Percentiles rank a stretch among this genome's conserved stretches.
Evolutionary conservation across 2,888 invertebrate genomes (phyloP).

Genomic region (Scaptomyza flava): DNA sequence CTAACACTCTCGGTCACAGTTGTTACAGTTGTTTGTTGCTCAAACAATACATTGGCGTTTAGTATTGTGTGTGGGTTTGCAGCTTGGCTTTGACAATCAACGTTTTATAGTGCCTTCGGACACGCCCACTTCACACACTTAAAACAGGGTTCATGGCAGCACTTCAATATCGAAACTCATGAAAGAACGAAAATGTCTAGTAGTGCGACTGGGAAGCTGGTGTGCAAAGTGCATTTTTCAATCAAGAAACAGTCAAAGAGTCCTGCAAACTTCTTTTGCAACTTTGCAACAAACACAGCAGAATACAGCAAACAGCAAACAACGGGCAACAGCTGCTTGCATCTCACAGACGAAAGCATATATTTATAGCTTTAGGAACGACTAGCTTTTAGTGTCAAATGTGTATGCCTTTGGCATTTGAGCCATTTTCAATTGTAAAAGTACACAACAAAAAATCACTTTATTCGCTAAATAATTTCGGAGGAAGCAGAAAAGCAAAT

Average conservation of each 20-base stretch:
- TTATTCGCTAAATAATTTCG: no score
- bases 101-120: constrained; percentile 33
- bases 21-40: constrained; percentile 60
- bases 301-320: constrained; percentile 21
- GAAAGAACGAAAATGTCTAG: neutral
- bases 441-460: constrained; percentile 10
- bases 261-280: constrained; percentile 16
- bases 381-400: neutral
- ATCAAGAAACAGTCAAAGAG: constrained; percentile 29
- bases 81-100: constrained; percentile 52
- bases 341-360: constrained; percentile 31
- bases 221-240: constrained; percentile 40
- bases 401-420: neutral
- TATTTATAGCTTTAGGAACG: constrained; percentile 34
- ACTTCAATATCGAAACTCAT: neutral
- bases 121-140: constrained; percentile 28
- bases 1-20: constrained; percentile 2
- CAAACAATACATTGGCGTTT: constrained; percentile 45
- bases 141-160: constrained; percentile 4
- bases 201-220: neutral
- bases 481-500: no score
- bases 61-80: constrained; percentile 21
- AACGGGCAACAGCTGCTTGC: constrained; percentile 11
- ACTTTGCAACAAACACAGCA: constrained; percentile 17
- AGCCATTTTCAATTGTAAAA: constrained; percentile 6